Conservation (phyloP, 2,797 vertebrate genomes). For the Cyclopterus lumpus region DNA sequence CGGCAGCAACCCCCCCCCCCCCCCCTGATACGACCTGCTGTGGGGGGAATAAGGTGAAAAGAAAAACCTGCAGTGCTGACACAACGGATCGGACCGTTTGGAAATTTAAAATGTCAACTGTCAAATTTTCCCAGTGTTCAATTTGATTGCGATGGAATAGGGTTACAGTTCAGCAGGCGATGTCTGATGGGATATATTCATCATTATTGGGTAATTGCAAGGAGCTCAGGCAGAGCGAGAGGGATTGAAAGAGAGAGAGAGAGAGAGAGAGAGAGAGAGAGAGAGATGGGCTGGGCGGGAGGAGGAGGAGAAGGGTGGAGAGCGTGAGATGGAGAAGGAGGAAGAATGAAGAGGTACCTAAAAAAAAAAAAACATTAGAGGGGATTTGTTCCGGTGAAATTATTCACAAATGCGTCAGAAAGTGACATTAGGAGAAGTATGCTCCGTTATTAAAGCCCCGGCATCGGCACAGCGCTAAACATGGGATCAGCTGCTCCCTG, state of each 20-base stretch:
- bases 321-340: conserved; percentile 20
- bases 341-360: conserved; percentile 40
- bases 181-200: conserved; percentile 82
- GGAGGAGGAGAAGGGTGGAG: conserved; percentile 22
- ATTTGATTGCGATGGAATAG: conserved; percentile 72
- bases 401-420: conserved; percentile 74
- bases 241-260: conserved; percentile 28
- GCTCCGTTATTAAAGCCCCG: conserved; percentile 74
- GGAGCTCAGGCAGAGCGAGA: conserved; percentile 48
- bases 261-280: conserved; percentile 32
- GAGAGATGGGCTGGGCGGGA: conserved; percentile 30
- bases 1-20: not conserved
- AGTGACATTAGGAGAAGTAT: conserved; percentile 72
- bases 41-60: not conserved
- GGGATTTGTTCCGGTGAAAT: conserved; percentile 63
- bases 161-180: conserved; percentile 80
- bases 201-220: conserved; percentile 83
- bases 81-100: conserved; percentile 69
- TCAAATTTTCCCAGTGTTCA: conserved; percentile 77
- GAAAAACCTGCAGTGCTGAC: conserved; percentile 30
- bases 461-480: conserved; percentile 64
- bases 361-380: conserved; percentile 66
- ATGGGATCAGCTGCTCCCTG: conserved; percentile 58
- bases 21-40: conserved; percentile 7
- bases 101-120: conserved; percentile 84